phyloP scores from a whole-genome alignment of 2,113 vertebrate species.

The Eonycteris spelaea region DNA sequence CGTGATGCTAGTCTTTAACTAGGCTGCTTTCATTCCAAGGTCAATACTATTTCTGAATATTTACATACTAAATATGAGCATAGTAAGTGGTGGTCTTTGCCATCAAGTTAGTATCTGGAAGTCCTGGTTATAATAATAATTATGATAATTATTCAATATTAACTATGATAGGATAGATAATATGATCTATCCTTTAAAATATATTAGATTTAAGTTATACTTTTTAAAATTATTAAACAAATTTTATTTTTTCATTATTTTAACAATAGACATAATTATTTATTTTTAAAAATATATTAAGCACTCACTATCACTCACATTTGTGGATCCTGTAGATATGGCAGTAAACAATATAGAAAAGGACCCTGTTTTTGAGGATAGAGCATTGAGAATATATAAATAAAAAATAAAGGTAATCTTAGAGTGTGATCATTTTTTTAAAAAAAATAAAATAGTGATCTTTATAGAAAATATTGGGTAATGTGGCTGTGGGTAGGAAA shows the following conservation, averaged over 20 bases:
- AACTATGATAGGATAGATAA: neutral
- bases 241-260: neutral
- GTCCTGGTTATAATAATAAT: neutral
- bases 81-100: neutral
- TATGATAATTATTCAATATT: neutral
- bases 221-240: neutral
- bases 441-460: neutral
- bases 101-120: neutral
- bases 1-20: slow-evolving; percentile 32
- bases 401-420: neutral
- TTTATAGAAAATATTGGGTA: neutral
- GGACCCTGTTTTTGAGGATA: neutral
- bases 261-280: neutral
- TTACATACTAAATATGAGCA: slow-evolving; percentile 11
- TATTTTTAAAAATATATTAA: neutral
- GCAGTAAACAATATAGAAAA: neutral
- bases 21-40: slow-evolving; percentile 64
- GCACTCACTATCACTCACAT: neutral
- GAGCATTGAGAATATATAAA: neutral
- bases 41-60: neutral
- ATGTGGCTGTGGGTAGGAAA: neutral
- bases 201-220: neutral
- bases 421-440: neutral
- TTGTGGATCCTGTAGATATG: neutral
- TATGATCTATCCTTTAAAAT: neutral